Evolutionary conservation across 2,113 vertebrate species (phyloP), one percentile per base, ranked within the genome.

Genomic region (Microcebus griseorufus): DNA sequence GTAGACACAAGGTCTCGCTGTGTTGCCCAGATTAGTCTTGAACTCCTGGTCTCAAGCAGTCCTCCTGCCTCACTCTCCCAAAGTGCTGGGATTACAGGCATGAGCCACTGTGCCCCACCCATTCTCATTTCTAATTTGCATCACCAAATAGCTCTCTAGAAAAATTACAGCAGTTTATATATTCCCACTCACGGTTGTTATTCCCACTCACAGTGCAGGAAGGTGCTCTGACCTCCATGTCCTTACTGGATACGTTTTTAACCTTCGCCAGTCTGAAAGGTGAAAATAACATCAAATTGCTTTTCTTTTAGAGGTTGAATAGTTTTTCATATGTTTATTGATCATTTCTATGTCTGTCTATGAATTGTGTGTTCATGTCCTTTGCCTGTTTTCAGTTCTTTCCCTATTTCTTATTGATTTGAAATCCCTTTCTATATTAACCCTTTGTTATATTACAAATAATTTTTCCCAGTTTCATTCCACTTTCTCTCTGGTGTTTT

Each of bases 321-420:
- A 55, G 55, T 13, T 93, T 87, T 90, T 80, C 85, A 64, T 51
- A 67, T 18, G 9, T 27, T 51, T 60, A n/a, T 37, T 39, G 53
- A 42, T 37, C 42, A 85, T 51, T 64, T 90, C 75, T 83, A 0
- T 86, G 55, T 87, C 48, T 9, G 51, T 88, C 73, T 73, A 48
- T 93, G 62, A 70, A 45, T 88, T 93, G 39, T 42, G 86, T 34
- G 17, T 45, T 94, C 60, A 29, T 53, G 55, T 73, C 48, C 18
- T 87, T 92, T 75, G 17, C 48, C 64, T 79, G 0, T 67, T 87
- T 97, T 84, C 45, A 90, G 51, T 22, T 17, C 22, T 93, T 88
- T 80, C 22, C 48, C 87, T 94, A 87, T 92, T 93, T 80, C 48
- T 91, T 84, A 25, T 11, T 95, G 82, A 86, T 84, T 91, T 96